Conservation (phyloP, 2,113 vertebrate species). For the Corythornis madagascariensis region DNA sequence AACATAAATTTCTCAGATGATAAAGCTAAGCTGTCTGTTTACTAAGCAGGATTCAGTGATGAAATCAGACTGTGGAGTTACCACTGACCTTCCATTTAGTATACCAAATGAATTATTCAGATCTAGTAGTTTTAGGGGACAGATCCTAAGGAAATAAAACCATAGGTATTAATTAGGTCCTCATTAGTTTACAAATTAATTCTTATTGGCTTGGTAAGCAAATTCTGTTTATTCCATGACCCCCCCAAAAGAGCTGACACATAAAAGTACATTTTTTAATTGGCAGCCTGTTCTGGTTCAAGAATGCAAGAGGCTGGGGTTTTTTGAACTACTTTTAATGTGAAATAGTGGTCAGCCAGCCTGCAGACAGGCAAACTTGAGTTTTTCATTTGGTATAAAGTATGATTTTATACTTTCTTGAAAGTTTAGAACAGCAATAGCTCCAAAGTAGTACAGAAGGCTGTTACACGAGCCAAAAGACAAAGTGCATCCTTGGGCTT, state of each 20-base stretch:
- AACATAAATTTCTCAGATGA: neutral
- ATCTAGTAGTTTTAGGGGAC: neutral
- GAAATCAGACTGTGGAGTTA: neutral
- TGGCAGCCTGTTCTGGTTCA: neutral
- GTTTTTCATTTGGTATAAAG: slow-evolving; percentile 1
- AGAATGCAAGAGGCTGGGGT: neutral
- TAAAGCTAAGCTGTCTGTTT: neutral
- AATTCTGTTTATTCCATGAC: neutral
- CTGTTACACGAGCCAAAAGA: neutral
- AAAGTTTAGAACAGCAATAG: neutral
- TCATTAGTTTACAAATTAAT: neutral
- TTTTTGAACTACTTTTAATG: neutral
- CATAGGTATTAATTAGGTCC: neutral
- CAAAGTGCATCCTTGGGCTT: slow-evolving; percentile 23
- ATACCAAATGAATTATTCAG: neutral
- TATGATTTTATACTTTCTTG: neutral
- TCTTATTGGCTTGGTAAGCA: neutral
- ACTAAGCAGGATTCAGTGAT: neutral
- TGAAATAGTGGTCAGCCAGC: neutral
- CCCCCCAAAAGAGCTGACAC: neutral
- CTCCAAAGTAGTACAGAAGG: neutral
- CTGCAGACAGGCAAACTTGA: neutral
- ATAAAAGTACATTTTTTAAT: neutral
- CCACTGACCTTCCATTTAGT: neutral
- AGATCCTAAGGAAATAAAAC: neutral